Evolutionary conservation across 2,797 vertebrate species (phyloP).

Genomic region (Cynopterus sphinx): DNA sequence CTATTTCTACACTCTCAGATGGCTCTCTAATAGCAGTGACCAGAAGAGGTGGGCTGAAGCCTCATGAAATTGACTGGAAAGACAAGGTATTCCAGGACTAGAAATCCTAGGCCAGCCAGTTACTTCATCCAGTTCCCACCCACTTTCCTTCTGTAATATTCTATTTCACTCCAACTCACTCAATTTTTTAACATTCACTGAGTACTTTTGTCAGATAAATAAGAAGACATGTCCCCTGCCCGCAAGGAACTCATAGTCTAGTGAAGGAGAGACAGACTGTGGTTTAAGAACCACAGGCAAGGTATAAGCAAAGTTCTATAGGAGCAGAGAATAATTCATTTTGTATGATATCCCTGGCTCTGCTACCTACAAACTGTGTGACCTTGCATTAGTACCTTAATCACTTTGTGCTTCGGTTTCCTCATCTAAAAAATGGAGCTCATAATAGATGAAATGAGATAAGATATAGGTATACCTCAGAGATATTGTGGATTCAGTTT

Average conservation of each 20-base stretch:
- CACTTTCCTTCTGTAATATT: not conserved
- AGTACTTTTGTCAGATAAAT: not conserved
- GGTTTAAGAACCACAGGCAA: not conserved
- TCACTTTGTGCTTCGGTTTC: not conserved
- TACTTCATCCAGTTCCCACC: not conserved
- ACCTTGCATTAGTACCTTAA: not conserved
- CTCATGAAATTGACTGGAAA: conserved; percentile 20
- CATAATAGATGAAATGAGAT: conserved; percentile 9
- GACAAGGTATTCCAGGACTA: not conserved
- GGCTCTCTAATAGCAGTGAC: not conserved
- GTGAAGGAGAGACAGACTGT: not conserved
- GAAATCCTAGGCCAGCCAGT: not conserved
- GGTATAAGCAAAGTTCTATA: not conserved
- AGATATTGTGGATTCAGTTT: not conserved
- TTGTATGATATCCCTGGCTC: not conserved
- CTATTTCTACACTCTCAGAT: not conserved
- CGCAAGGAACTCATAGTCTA: not conserved
- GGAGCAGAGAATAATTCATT: conserved; percentile 21
- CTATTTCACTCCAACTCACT: not conserved
- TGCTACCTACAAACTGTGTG: not conserved
- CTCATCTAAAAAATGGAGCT: conserved; percentile 30
- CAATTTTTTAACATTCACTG: not conserved
- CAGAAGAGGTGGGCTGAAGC: not conserved
- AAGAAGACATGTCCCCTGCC: not conserved
- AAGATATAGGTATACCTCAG: not conserved